Conservation (phyloP, 1,140 invertebrate species). For the Penaeus japonicus region DNA sequence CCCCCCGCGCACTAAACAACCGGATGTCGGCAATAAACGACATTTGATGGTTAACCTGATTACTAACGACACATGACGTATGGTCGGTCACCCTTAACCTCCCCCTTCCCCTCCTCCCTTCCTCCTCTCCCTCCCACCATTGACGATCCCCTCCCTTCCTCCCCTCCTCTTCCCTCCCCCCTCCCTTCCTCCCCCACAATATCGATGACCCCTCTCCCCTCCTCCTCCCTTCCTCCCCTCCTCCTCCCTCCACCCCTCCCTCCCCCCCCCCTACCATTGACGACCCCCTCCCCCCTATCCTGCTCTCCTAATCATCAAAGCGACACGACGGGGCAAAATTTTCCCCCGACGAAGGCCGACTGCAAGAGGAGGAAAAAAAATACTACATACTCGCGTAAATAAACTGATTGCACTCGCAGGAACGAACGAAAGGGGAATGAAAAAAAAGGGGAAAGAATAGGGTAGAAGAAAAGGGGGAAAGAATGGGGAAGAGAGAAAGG, state of each 20-base stretch:
- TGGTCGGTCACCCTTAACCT: not conserved
- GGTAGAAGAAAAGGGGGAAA: too few relatives aligned
- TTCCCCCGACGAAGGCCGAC: too few relatives aligned
- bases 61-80: not conserved
- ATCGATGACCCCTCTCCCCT: not conserved
- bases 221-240: slow-evolving; percentile 13
- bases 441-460: too few relatives aligned
- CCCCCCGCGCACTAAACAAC: not conserved
- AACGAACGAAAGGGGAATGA: too few relatives aligned
- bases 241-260: slow-evolving; percentile 14
- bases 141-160: not conserved
- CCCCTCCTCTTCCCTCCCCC: not conserved
- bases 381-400: too few relatives aligned
- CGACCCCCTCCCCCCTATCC: not conserved
- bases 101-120: not conserved
- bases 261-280: not conserved
- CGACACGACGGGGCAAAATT: too few relatives aligned
- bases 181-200: not conserved
- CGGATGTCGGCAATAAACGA: not conserved
- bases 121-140: not conserved
- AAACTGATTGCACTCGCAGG: too few relatives aligned
- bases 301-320: not conserved
- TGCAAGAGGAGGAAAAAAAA: too few relatives aligned
- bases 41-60: not conserved
- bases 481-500: too few relatives aligned